Percentiles rank a stretch among this genome's conserved stretches.
These are phyloP conservation scores for Chionodraco myersi DNA, from an alignment of 2,113 vertebrate species.

Conservation along the genomic window DNA sequence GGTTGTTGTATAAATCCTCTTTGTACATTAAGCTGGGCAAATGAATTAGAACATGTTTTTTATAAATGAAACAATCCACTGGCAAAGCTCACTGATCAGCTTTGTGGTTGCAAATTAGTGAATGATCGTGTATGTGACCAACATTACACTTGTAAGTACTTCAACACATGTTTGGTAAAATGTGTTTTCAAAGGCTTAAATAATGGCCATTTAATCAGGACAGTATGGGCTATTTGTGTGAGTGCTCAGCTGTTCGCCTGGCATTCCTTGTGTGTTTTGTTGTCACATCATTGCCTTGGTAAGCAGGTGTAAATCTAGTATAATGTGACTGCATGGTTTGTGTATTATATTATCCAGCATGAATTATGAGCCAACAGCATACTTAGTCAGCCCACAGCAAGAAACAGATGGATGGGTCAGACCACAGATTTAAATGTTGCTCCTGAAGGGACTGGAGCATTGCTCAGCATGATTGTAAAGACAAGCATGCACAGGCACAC, in stretches of 20 bases:
- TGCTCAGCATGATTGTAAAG: conserved; percentile 40
- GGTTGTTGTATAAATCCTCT: not conserved
- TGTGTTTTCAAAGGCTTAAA: conserved; percentile 5
- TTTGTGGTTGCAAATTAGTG: not conserved
- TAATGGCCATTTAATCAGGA: conserved; percentile 5
- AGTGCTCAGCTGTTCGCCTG: conserved; percentile 6
- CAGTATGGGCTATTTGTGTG: not conserved
- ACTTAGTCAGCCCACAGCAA: conserved; percentile 23
- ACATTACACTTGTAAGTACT: not conserved
- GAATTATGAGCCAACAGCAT: conserved; percentile 27
- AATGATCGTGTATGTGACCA: not conserved
- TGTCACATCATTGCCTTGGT: conserved; percentile 11
- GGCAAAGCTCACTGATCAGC: not conserved
- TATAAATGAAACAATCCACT: not conserved
- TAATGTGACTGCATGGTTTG: conserved; percentile 27
- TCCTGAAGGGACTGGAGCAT: conserved; percentile 18
- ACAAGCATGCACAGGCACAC: conserved; percentile 9
- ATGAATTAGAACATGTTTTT: too few species aligned
- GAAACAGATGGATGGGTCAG: conserved; percentile 38
- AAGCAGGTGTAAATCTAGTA: conserved; percentile 35
- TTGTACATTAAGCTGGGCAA: not conserved
- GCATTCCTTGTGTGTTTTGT: conserved; percentile 12
- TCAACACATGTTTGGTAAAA: not conserved
- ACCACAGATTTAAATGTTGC: conserved; percentile 48
- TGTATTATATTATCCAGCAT: conserved; percentile 30